Evolutionary conservation across 2,888 invertebrate genomes (phyloP), one percentile per base, ranked within the genome.

Genomic region (Crocallis elinguaria): DNA sequence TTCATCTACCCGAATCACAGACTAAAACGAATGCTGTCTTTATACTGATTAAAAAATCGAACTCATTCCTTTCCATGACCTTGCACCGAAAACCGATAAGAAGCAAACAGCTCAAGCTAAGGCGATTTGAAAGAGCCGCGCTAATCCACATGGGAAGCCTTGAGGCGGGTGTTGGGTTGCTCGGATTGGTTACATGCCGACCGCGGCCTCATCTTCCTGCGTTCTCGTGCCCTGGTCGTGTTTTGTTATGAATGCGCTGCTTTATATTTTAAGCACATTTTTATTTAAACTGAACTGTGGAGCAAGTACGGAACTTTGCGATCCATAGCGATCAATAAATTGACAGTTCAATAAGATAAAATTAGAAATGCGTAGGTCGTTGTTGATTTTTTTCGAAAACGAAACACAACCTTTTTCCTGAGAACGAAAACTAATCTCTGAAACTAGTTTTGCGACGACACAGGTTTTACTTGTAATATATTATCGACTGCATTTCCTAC

Each of bases 131-230:
- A 79, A 86, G 79, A 76, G 73, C 75, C 66, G 67, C 75, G 79
- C 75, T 84, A 85, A 85, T 87, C 81, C 82, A 82, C 77, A 86
- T 83, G 80, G 79, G 83, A 84, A 87, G 80, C 90, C 90, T 90
- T 89, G 88, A 83, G 77, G 73, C 60, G 57, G 66, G 82, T 82
- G 71, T 91, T 82, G 69, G 64, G 75, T 91, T 78, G 55, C 79
- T n/a, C 49, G 74, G 73, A 86, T 83, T 62, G 69, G 84, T 89
- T 88, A 83, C 88, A 79, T 67, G 67, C 69, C 80, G 76, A 82
- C 82, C 82, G 79, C 82, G 76, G 67, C 73, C 71, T 65, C 82
- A 79, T 81, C 84, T 77, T 71, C 75, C 67, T 62, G 67, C 70
- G 61, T 68, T 3, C 37, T 32, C 29, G 32, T 43, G 13, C 13